phyloP scores from a whole-genome alignment of 2,888 invertebrate genomes.

The Melanargia galathea region DNA sequence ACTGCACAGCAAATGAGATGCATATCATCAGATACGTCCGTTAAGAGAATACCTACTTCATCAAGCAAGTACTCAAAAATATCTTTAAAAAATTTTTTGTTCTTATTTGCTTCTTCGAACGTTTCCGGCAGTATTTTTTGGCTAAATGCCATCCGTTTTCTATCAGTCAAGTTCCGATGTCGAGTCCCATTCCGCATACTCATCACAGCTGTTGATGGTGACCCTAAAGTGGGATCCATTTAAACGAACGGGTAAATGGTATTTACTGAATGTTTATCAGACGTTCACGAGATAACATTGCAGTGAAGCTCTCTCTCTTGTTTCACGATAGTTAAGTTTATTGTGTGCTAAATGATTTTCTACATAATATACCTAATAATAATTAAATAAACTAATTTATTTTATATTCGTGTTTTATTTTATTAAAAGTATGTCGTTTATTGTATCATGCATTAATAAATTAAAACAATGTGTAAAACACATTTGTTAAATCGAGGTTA shows the following conservation, averaged over 20 bases:
- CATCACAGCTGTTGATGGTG: background rate
- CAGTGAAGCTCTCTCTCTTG: constrained; percentile 14
- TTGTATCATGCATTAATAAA: no score
- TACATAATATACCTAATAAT: background rate
- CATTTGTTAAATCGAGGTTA: no score
- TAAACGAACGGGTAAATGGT: constrained; percentile 25
- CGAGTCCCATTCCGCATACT: background rate
- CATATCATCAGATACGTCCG: no score
- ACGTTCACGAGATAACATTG: constrained; percentile 18
- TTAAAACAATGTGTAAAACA: no score
- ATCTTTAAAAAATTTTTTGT: no score
- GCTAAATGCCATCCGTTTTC: background rate
- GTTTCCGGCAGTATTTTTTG: background rate
- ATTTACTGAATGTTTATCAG: constrained; percentile 27
- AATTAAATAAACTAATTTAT: background rate
- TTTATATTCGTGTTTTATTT: no score
- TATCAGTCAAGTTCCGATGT: background rate
- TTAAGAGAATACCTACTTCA: no score
- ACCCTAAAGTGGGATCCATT: constrained; percentile 22
- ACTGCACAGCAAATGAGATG: no score
- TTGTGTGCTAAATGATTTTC: background rate
- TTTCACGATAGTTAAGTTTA: constrained; percentile 12
- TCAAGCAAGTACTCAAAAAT: no score
- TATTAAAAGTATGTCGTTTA: no score
- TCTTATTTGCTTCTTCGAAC: no score